Evolutionary conservation across 2,888 invertebrate species (phyloP).

Genomic region (Eupithecia subfuscata): DNA sequence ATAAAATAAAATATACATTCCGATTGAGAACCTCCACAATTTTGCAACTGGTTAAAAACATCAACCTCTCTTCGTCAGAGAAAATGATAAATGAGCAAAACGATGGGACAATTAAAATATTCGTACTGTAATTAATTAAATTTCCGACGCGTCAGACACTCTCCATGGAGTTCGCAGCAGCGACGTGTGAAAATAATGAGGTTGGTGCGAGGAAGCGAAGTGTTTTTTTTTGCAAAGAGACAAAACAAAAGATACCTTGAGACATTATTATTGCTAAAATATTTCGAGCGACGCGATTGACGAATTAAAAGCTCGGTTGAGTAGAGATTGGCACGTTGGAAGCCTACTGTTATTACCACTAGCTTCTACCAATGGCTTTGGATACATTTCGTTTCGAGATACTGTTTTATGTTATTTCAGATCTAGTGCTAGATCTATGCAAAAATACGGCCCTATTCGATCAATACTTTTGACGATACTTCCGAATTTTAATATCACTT

Average conservation of each 20-base stretch:
- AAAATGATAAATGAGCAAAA: slow-evolving; percentile 8
- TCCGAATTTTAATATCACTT: no score
- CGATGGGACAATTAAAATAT: slow-evolving; percentile 7
- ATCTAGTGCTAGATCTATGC: background rate
- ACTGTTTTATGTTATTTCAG: no score
- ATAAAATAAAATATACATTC: no score
- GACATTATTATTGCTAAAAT: background rate
- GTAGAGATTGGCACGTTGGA: no score
- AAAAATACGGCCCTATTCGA: background rate
- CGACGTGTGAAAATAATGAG: slow-evolving; percentile 17
- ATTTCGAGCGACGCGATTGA: background rate
- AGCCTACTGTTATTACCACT: no score
- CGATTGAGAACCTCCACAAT: no score
- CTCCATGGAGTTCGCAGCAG: background rate
- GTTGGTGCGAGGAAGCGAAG: background rate
- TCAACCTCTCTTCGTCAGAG: background rate
- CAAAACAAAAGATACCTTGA: background rate
- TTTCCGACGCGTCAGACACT: slow-evolving; percentile 7
- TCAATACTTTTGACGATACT: no score
- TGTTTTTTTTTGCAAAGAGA: background rate
- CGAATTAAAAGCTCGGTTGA: no score
- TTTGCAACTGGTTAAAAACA: background rate
- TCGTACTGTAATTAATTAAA: slow-evolving; percentile 19
- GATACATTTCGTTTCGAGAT: no score
- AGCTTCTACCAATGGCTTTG: no score